Evolutionary conservation across 2,113 vertebrate species (phyloP), one percentile per base, ranked within the genome.

Genomic region (Pelecanoides urinatrix): DNA sequence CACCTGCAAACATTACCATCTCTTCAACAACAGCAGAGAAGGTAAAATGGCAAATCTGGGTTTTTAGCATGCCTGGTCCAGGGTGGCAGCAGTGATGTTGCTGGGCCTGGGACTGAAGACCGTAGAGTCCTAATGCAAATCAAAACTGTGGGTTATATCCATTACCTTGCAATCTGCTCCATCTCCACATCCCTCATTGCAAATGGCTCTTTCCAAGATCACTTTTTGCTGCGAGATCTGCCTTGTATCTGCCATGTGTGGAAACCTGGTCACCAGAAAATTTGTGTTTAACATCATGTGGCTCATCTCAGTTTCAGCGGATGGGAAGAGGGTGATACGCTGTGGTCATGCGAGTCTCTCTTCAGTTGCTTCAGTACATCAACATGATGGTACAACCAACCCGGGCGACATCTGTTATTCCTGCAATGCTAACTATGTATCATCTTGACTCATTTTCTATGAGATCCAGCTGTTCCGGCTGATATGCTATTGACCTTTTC

Each of bases 381-480:
- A 95, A 38, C 42, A 30, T 0, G 0, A 74, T 88, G 91, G 70
- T 92, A 58, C 45, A 73, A 47, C 49, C 3, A 21, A 47, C 32
- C 29, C 55, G 3, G 50, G 44, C 12, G 72, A 68, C 87, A 88
- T 70, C 74, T 96, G 95, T 73, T 96, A 83, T 71, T 93, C 76
- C 89, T 86, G 66, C 82, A 94, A 92, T 94, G 86, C 71, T 59
- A 73, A 20, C 84, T 82, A 55, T 92, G 84, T 61, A 82, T 85
- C 67, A 36, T 90, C 84, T 73, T 80, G 53, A 66, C 74, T 94
- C n/a, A 5, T 66, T 82, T 94, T 88, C 77, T 95, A 32, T 88
- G 73, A 91, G 78, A 91, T 96, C 96, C 94, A 97, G 96, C 92
- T 97, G 97, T 95, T 97, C 77, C 53, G 73, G 50, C 66, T 95